Base-by-base conservation (phyloP, 92 coral and sea anemone genomes). In the Palythoa grandiflora region DNA sequence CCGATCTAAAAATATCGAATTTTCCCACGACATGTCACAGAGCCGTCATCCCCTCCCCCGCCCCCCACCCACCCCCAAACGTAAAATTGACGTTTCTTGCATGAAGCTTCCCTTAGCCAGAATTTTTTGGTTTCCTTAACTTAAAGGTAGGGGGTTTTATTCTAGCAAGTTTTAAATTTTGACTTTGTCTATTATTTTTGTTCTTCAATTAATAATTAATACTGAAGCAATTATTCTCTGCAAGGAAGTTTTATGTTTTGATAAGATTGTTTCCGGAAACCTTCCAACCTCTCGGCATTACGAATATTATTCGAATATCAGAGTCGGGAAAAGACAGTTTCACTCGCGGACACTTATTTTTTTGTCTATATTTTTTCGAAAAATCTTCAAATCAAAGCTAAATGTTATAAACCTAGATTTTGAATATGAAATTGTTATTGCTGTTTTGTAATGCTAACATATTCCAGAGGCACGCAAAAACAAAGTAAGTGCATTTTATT, bases 151-250 rank as follows among this genome's bases (percentile, higher is more conserved):
- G 48, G 48, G 6, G 6, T 44, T 44, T 44, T 44, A 1, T 44
- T 7, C 48, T 44, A 44, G 48, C 48, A 44, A 44, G n/a, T n/a
- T n/a, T n/a, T n/a, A n/a, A n/a, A n/a, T n/a, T n/a, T 0, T 44
- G 48, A 44, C 4, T 78, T 40, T 15, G 72, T 14, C 19, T 8
- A 54, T 57, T 35, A 40, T 11, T 78, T 60, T 57, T 66, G 37
- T 66, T 38, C 51, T 78, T 15, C 83, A 11, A 78, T 78, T 57
- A 55, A 78, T 78, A 78, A 53, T 55, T 78, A 78, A 78, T 48
- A 57, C n/a, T n/a, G n/a, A n/a, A 53, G 71, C 68, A 78, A 78
- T 35, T 54, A 38, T 57, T 6, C 39, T 55, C 37, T 51, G 80
- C 65, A n/a, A 76, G 80, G 50, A 76, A 16, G 14, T 37, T 78